Conservation (phyloP, 2,113 vertebrate species). For the Bos indicus region DNA sequence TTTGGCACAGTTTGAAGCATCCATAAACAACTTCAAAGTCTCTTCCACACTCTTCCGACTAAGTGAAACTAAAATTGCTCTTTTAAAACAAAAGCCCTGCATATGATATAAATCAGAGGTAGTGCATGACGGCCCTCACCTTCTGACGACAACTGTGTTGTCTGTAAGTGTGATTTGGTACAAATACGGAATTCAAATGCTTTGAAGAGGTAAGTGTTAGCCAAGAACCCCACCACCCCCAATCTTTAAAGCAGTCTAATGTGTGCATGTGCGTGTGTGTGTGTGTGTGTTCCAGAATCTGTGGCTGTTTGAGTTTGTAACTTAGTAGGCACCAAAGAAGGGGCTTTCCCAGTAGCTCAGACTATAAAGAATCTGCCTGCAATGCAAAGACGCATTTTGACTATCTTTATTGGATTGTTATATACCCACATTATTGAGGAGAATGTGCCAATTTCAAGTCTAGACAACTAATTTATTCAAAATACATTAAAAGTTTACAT, state of each 20-base stretch:
- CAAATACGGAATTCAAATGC: too few species aligned
- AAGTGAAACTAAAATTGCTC: background rate
- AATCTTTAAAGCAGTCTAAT: background rate
- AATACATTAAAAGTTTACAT: background rate
- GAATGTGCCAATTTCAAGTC: background rate
- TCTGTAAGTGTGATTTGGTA: background rate
- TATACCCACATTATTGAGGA: background rate
- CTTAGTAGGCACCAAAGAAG: background rate
- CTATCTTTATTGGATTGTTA: background rate
- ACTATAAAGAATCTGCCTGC: background rate
- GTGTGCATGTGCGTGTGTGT: accelerated
- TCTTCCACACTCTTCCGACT: too few species aligned
- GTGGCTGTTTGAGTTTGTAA: background rate
- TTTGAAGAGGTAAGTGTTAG: background rate
- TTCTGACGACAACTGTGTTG: background rate
- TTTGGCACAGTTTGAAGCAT: background rate
- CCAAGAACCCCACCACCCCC: background rate
- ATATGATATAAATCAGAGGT: background rate
- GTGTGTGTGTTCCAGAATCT: background rate
- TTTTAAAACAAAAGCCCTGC: background rate
- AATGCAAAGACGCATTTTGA: background rate
- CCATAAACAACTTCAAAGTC: background rate
- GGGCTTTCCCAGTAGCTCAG: background rate
- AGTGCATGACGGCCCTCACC: background rate
- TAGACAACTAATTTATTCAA: background rate